A percentile compares a stretch with the other conserved stretches of the same genome.
phyloP scores from a whole-genome alignment of 2,797 vertebrate genomes.

The Synaphobranchus kaupii region DNA sequence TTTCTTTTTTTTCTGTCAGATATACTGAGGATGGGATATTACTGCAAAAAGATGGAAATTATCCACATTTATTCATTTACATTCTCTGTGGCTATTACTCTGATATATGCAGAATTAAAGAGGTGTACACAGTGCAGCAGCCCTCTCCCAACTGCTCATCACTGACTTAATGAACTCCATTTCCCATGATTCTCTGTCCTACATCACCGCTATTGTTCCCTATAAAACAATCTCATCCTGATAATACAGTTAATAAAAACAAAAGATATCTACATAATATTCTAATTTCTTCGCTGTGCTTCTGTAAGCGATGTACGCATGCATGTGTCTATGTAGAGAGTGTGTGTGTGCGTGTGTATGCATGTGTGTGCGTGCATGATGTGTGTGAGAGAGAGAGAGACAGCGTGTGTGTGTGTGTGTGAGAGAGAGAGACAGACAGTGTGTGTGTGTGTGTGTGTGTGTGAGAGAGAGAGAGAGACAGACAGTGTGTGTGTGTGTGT shows the following conservation, averaged over 20 bases:
- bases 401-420: not conserved
- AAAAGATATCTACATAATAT: not conserved
- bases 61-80: not conserved
- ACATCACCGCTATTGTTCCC: too few species aligned
- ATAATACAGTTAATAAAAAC: not conserved
- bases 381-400: not conserved
- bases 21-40: not conserved
- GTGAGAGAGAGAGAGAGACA: not conserved
- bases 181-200: not conserved
- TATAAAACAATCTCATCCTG: too few species aligned
- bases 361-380: not conserved
- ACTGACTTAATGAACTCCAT: not conserved
- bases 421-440: not conserved
- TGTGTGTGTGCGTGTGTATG: not conserved
- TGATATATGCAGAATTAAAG: not conserved
- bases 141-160: not conserved
- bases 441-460: too few species aligned
- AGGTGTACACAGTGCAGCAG: not conserved
- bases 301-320: not conserved
- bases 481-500: not conserved
- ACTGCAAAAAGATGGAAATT: not conserved
- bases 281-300: not conserved
- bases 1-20: not conserved
- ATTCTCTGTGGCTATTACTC: not conserved
- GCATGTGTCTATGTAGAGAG: not conserved